Evolutionary conservation across 2,113 vertebrate genomes (phyloP).

Genomic region (Hylia prasina): DNA sequence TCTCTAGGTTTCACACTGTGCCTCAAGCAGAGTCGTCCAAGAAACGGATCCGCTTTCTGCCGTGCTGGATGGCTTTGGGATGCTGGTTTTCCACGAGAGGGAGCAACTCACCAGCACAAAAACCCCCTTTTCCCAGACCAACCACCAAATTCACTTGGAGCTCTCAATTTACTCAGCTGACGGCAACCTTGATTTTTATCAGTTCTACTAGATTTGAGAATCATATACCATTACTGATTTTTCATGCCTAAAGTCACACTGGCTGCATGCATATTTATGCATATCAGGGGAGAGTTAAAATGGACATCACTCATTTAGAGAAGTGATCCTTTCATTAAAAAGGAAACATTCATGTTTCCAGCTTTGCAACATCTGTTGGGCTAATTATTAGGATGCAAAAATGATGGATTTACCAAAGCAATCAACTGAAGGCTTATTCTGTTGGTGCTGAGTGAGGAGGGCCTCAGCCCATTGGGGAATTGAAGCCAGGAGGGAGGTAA

Average conservation of each 20-base stretch:
- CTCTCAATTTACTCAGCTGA: slow-evolving; percentile 70
- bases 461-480: not conserved
- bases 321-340: slow-evolving; percentile 60
- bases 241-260: slow-evolving; percentile 40
- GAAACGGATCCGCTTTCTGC: not conserved
- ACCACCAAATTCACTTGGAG: slow-evolving; percentile 49
- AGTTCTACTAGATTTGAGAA: slow-evolving; percentile 61
- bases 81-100: slow-evolving; percentile 73
- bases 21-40: not conserved
- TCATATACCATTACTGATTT: slow-evolving; percentile 64
- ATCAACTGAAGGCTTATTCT: slow-evolving; percentile 47
- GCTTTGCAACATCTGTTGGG: slow-evolving; percentile 50
- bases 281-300: slow-evolving; percentile 15
- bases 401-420: slow-evolving; percentile 55
- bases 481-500: slow-evolving; percentile 15
- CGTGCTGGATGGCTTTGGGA: not conserved
- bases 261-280: slow-evolving; percentile 4
- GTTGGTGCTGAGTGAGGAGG: not conserved
- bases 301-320: slow-evolving; percentile 32
- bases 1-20: not conserved
- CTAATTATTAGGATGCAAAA: slow-evolving; percentile 69
- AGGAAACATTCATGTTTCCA: slow-evolving; percentile 45
- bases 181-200: slow-evolving; percentile 71
- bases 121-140: slow-evolving; percentile 12
- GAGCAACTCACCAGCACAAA: slow-evolving; percentile 79